Base-by-base conservation (phyloP, 1,140 invertebrate species). In the Cotesia glomerata region DNA sequence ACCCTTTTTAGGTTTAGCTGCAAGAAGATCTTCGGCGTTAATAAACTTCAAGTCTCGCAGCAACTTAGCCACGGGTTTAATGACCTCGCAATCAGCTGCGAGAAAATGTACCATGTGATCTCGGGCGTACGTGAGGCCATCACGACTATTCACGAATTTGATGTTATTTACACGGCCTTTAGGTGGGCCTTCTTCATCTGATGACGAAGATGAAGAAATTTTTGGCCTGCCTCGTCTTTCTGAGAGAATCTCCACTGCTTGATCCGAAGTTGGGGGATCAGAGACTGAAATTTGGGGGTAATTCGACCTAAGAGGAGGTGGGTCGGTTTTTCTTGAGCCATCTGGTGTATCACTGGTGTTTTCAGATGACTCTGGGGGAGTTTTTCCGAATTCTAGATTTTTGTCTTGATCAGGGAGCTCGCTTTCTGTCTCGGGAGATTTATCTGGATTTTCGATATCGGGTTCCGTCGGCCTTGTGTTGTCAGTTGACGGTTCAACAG, bases 41-140 rank as follows among this genome's bases (percentile, higher is more conserved):
- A 67, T 67, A n/a, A 54, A 35, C 1, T 26, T 9, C 7, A 67
- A 32, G 14, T 49, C 65, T 34, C 34, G 8, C 7, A 67, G 26
- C 3, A 67, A 14, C 34, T 67, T 67, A 11, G 49, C n/a, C 26
- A 26, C 26, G 26, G 26, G 26, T 26, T 26, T 26, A 26, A 26
- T 26, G 26, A 26, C 26, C 26, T 67, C 65, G 8, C 49, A 51
- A 35, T 67, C 18, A 2, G 65, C 16, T n/a, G 49, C 13, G 9
- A 67, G 51, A 32, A 67, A 67, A 34, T 67, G 65, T 5, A 51
- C 65, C 0, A 67, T 52, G n/a, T 67, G 54, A 4, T 54, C 49
- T 8, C 65, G 14, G 5, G 16, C 14, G n/a, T 34, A 67, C 5
- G 65, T 67, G 8, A 67, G 49, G 9, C 65, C 49, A n/a, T 67